phyloP scores from a whole-genome alignment of 2,888 invertebrate genomes.

The Glaucopsyche alexis region DNA sequence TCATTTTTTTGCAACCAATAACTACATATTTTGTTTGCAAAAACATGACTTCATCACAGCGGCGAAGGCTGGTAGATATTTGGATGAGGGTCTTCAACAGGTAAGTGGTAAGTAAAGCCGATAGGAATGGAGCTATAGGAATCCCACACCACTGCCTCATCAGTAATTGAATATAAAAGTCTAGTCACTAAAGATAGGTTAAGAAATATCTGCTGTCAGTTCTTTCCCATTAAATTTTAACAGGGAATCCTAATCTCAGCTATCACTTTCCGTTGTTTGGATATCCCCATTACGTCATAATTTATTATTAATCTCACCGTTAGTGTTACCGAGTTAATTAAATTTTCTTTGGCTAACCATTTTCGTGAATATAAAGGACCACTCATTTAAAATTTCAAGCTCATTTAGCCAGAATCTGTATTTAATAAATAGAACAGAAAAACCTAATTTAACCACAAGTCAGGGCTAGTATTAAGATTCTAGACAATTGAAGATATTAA shows the following conservation, averaged over 20 bases:
- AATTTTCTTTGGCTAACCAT: constrained; percentile 14
- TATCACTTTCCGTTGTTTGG: constrained; percentile 7
- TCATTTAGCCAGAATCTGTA: background rate
- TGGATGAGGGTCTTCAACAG: too few relatives aligned
- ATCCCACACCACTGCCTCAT: too few relatives aligned
- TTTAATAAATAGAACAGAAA: background rate
- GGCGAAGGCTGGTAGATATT: too few relatives aligned
- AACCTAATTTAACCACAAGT: background rate
- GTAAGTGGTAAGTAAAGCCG: too few relatives aligned
- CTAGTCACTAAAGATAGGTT: background rate
- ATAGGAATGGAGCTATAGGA: too few relatives aligned
- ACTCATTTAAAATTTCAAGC: background rate
- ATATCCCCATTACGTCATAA: constrained; percentile 9
- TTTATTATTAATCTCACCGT: constrained; percentile 21
- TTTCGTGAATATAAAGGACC: background rate
- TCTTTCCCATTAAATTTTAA: background rate
- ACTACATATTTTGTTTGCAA: too few relatives aligned
- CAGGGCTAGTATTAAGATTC: background rate
- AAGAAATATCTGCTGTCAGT: background rate
- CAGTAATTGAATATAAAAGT: too few relatives aligned
- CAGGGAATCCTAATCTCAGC: background rate
- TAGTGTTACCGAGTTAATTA: constrained; percentile 19
- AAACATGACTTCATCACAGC: too few relatives aligned
- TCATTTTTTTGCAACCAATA: too few relatives aligned
- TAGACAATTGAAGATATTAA: background rate